Percentiles rank a stretch among this genome's conserved stretches.
Conservation (phyloP, 1,140 invertebrate genomes). For the Chrysopa pallens region DNA sequence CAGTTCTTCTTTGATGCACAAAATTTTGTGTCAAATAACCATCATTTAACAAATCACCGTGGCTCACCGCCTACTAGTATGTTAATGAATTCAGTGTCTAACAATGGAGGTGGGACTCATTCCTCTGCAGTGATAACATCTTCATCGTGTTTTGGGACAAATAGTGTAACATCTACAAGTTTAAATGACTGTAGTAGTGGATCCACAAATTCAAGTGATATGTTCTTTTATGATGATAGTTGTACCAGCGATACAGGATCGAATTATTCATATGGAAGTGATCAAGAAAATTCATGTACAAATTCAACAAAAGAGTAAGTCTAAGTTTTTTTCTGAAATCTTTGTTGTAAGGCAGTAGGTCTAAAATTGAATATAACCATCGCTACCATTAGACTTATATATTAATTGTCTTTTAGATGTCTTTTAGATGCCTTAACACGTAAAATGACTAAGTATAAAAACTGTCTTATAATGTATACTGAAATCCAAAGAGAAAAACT, state of each 20-base stretch:
- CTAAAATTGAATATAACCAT: too few species aligned
- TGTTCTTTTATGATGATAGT: slow-evolving; percentile 31
- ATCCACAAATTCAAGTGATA: slow-evolving; percentile 22
- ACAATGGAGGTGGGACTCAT: slow-evolving; percentile 9
- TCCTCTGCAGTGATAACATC: too few species aligned
- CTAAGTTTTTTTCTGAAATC: too few species aligned
- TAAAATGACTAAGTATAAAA: too few species aligned
- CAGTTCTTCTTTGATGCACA: slow-evolving; percentile 33
- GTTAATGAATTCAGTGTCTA: slow-evolving; percentile 6
- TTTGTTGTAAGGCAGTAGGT: too few species aligned
- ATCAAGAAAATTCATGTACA: slow-evolving; percentile 32
- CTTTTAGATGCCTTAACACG: too few species aligned
- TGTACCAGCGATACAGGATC: slow-evolving; percentile 30
- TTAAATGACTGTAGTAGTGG: slow-evolving; percentile 13
- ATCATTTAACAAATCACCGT: neutral
- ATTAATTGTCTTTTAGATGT: neutral
- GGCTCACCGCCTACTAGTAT: neutral
- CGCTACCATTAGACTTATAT: neutral
- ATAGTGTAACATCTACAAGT: too few species aligned
- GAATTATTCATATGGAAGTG: slow-evolving; percentile 30
- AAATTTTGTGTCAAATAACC: slow-evolving; percentile 17
- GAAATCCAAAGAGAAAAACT: too few species aligned
- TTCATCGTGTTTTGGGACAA: too few species aligned
- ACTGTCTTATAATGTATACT: too few species aligned
- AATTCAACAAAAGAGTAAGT: slow-evolving; percentile 19